Evolutionary conservation across 2,888 invertebrate genomes (phyloP).

Genomic region (Pristionchus fissidentatus): DNA sequence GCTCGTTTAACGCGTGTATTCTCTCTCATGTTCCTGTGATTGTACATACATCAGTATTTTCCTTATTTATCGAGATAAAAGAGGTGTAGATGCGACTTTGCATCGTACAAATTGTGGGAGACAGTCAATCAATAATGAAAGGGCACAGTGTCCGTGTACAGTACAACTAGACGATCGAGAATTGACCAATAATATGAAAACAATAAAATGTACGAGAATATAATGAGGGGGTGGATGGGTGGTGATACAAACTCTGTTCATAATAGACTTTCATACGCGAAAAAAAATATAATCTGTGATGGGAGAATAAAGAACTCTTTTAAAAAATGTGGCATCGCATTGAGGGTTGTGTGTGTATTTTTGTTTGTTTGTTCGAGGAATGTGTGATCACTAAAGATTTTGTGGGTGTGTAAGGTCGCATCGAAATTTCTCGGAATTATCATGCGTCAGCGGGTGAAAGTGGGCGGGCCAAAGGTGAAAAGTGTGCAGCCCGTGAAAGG

Average conservation of each 20-base stretch:
- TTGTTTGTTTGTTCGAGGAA: not conserved
- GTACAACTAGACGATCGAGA: not conserved
- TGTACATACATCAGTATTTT: not conserved
- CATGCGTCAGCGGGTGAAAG: not conserved
- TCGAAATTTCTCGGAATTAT: slow-evolving; percentile 3
- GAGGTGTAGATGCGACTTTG: too few species aligned
- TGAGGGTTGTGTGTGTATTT: not conserved
- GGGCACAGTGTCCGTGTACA: not conserved
- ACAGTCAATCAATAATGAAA: not conserved
- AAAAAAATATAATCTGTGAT: slow-evolving; percentile 7
- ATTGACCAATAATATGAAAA: not conserved
- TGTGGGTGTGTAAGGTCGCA: not conserved
- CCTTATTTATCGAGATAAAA: too few species aligned
- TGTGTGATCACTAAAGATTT: not conserved
- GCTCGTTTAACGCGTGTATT: not conserved
- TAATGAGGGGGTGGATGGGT: not conserved
- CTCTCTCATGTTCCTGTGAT: not conserved
- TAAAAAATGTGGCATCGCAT: too few species aligned
- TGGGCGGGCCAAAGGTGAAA: not conserved
- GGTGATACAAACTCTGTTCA: slow-evolving; percentile 22
- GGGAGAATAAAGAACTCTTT: not conserved
- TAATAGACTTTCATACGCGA: slow-evolving; percentile 25
- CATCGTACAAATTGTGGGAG: not conserved
- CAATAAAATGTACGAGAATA: not conserved
- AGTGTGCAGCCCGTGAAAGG: not conserved